A percentile compares a stretch with the other conserved stretches of the same genome.
Evolutionary conservation across 2,888 invertebrate genomes (phyloP).

Genomic region (Sinodicranocentrus sp.): DNA sequence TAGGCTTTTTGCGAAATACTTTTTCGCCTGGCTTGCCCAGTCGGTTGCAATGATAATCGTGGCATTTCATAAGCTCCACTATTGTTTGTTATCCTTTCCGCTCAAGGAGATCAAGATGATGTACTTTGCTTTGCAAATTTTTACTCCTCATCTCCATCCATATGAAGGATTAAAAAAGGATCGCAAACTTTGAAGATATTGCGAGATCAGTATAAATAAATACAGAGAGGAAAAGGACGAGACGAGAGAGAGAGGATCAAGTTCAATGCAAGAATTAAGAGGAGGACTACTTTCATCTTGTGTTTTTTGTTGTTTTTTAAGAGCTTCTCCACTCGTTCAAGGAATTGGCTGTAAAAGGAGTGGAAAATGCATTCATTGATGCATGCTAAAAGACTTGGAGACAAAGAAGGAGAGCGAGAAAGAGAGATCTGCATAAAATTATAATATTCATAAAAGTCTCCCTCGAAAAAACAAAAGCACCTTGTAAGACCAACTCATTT

Average conservation of each 20-base stretch:
- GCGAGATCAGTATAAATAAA: too few relatives aligned
- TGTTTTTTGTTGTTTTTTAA: too few relatives aligned
- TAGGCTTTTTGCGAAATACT: neutral
- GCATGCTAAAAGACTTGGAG: slow-evolving; percentile 13
- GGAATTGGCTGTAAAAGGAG: slow-evolving; percentile 41
- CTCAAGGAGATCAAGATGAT: too few relatives aligned
- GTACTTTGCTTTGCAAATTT: too few relatives aligned
- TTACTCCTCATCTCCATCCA: too few relatives aligned
- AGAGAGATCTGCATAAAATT: slow-evolving; percentile 25
- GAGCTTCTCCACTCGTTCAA: too few relatives aligned
- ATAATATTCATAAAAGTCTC: neutral
- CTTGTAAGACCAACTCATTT: too few relatives aligned
- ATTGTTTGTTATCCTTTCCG: neutral
- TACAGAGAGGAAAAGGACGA: too few relatives aligned
- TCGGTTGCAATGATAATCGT: neutral
- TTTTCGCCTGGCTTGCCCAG: neutral
- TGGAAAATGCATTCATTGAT: slow-evolving; percentile 36
- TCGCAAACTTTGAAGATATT: too few relatives aligned
- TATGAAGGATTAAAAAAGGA: too few relatives aligned
- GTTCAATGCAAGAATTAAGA: slow-evolving; percentile 17
- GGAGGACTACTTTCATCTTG: too few relatives aligned
- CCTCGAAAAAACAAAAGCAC: too few relatives aligned
- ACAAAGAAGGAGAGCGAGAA: neutral
- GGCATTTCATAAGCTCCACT: neutral
- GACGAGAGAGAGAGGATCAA: neutral